Base-by-base conservation (phyloP, 2,888 invertebrate species). In the Philereme vetulata region DNA sequence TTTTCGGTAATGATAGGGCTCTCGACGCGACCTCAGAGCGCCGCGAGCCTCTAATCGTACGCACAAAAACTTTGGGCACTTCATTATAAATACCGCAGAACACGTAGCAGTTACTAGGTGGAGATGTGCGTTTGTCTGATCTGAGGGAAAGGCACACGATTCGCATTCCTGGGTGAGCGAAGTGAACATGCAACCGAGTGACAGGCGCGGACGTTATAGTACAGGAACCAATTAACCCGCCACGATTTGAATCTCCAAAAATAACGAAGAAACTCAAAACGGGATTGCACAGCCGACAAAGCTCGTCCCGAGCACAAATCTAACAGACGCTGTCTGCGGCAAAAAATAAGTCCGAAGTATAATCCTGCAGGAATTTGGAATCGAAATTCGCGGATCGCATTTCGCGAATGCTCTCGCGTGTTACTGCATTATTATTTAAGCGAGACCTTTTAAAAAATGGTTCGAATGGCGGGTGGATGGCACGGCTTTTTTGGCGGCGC, bases 391-490 rank as follows among this genome's bases (percentile, higher is more conserved):
- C 72, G 85, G 85, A 91, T 91, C 88, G 91, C 90, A 91, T 91
- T 90, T 90, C 84, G 87, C 83, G 85, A 86, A 92, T 92, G 85
- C 81, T 85, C 85, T 91, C 90, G 92, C 92, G 91, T 92, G 92
- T 92, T 91, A 89, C 87, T 88, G 91, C 91, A 91, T 90, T 91
- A 91, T 92, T 92, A 91, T 91, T 90, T 90, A 87, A 86, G 84
- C 76, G 84, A 79, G 80, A 77, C 71, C 82, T 86, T 88, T 90
- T 85, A 86, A 83, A 86, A 89, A 87, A 89, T 88, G 85, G 84
- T 80, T 84, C 72, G 82, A 81, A 85, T 87, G 83, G 84, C 80
- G 78, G 61, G 42, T 46, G 55, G 59, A 44, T 49, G 56, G 38
- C 35, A 48, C 33, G 55, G 75, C 85, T 90, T 89, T 88, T 90